Base-by-base conservation (phyloP, 2,797 vertebrate genomes). In the Phalloptychus januarius region DNA sequence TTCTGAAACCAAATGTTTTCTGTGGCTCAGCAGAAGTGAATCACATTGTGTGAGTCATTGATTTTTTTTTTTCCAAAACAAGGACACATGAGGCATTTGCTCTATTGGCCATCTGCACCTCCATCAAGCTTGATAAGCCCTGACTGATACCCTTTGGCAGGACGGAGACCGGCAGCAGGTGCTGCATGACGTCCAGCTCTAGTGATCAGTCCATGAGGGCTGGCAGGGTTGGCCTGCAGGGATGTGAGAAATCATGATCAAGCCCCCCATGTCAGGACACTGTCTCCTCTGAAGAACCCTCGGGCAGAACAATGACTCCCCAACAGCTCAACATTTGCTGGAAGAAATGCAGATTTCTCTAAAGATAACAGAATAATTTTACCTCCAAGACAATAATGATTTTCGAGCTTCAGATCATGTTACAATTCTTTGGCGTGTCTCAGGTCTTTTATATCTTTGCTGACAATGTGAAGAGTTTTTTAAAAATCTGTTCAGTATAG, bases 41-140 rank as follows among this genome's bases (percentile, higher is more conserved):
- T 88, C 83, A 84, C 81, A 83, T 80, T 84, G 78, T 86, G 79
- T 92, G 86, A 92, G 76, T 94, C 89, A 86, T 79, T 89, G 81
- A 65, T 83, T 90, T 86, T 84, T 0, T 48, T 48, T 46, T 18
- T 46, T 46, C 7, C 20, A 23, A 88, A 89, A 88, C 78, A 74
- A 75, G 86, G 77, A 77, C 79, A 72, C 82, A 89, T 69, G 42
- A 87, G 82, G 83, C 84, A 44, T 82, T 90, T 83, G 78, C 83
- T 85, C 54, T 75, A 71, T 61, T 81, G 77, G 88, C 89, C 90
- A 90, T 91, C 91, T 92, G 90, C 86, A 87, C 70, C 83, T 86
- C 85, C 83, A 89, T 85, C 85, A 79, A 82, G 89, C 86, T 83
- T 85, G 78, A 86, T 86, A 88, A 84, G 80, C 75, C 86, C 84